A percentile compares a stretch with the other conserved stretches of the same genome.
Evolutionary conservation across 2,888 invertebrate genomes (phyloP).

Genomic region (Himalopsyche anomala): DNA sequence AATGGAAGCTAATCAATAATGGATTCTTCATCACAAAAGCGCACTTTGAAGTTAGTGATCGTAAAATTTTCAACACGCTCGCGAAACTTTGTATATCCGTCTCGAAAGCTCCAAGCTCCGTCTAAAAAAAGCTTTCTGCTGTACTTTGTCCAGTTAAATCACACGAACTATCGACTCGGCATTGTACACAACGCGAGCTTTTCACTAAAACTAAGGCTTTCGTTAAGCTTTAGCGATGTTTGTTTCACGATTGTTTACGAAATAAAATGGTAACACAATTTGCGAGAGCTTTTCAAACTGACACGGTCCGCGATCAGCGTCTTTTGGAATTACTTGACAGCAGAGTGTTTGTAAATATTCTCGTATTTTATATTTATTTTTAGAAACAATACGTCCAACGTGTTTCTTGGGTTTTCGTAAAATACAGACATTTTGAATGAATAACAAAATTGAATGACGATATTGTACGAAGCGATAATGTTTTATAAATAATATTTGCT

Average conservation of each 20-base stretch:
- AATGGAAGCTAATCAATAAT: background rate
- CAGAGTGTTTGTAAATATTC: constrained; percentile 11
- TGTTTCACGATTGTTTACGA: constrained; percentile 5
- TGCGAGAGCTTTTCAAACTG: background rate
- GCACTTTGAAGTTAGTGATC: constrained; percentile 6
- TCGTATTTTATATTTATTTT: background rate
- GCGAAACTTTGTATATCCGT: constrained; percentile 8
- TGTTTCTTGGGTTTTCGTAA: too few species aligned
- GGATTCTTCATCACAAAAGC: constrained; percentile 11
- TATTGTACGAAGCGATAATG: too few species aligned
- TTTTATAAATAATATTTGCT: too few species aligned
- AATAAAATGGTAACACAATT: constrained; percentile 13
- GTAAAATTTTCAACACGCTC: constrained; percentile 25
- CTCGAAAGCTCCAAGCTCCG: background rate
- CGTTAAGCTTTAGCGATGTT: background rate
- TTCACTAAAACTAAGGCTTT: background rate
- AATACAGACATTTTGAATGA: too few species aligned
- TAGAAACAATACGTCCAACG: too few species aligned
- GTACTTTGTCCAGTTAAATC: constrained; percentile 24
- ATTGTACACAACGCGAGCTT: background rate
- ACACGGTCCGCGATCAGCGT: background rate
- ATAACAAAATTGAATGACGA: too few species aligned
- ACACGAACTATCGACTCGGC: constrained; percentile 2
- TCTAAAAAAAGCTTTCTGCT: background rate
- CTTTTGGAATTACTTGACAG: background rate